Percentiles rank a stretch among this genome's conserved stretches.
These are phyloP conservation scores for Paracentrotus lividus DNA, from an alignment of 53 echinoderm and acorn worm genomes.

Conservation along the genomic window DNA sequence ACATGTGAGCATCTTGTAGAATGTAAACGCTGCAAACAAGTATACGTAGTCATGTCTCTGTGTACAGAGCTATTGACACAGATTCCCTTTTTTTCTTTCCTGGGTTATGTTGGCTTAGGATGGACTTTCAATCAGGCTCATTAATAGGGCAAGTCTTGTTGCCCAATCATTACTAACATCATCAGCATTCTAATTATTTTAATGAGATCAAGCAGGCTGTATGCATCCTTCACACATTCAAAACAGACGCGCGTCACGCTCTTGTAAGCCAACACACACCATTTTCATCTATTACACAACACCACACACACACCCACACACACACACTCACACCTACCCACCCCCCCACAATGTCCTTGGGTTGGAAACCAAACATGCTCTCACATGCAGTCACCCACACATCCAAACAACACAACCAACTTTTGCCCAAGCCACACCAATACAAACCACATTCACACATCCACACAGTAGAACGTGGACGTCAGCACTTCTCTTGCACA, in stretches of 20 bases:
- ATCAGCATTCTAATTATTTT: conserved; percentile 54
- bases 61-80: too few relatives aligned
- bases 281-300: background rate
- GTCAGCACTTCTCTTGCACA: too few relatives aligned
- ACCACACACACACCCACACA: too few relatives aligned
- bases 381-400: too few relatives aligned
- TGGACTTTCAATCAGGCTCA: conserved; percentile 49
- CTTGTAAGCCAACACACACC: background rate
- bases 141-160: conserved; percentile 41
- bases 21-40: too few relatives aligned
- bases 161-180: conserved; percentile 54
- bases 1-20: too few relatives aligned
- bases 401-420: too few relatives aligned
- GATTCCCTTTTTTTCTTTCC: background rate
- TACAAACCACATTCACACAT: too few relatives aligned
- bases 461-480: too few relatives aligned
- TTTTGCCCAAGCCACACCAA: too few relatives aligned
- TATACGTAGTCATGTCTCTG: too few relatives aligned
- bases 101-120: background rate
- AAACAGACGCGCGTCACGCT: background rate
- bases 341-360: background rate
- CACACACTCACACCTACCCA: background rate
- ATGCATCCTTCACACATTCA: background rate
- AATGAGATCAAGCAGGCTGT: background rate
- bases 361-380: too few relatives aligned